These are phyloP conservation scores for Camptogramma bilineatum DNA, from an alignment of 2,888 invertebrate genomes.

Conservation along the genomic window DNA sequence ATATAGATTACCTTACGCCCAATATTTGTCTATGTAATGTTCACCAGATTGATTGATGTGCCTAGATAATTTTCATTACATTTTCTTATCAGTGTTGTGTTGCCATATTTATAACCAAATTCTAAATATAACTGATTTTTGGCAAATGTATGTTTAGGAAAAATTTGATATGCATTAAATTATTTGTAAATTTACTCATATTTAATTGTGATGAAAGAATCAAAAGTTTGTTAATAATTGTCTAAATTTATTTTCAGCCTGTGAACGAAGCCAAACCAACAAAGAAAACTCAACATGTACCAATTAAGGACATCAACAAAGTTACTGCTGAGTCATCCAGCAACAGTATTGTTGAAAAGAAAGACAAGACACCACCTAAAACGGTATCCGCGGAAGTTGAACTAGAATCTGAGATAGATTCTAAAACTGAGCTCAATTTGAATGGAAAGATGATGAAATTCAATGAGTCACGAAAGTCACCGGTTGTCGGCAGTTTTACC, in stretches of 20 bases:
- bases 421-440: constrained; percentile 66
- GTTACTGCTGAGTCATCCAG: constrained; percentile 58
- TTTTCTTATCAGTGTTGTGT: too few relatives aligned
- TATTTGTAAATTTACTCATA: too few relatives aligned
- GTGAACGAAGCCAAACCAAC: constrained; percentile 58
- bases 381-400: constrained; percentile 50
- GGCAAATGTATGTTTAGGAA: too few relatives aligned
- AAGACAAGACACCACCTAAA: constrained; percentile 51
- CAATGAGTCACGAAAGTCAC: constrained; percentile 75
- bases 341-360: constrained; percentile 61
- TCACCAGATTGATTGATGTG: too few relatives aligned
- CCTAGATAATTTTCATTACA: too few relatives aligned
- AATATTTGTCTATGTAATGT: too few relatives aligned
- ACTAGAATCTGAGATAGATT: constrained; percentile 56
- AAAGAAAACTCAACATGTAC: constrained; percentile 63
- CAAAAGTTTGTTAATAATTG: neutral
- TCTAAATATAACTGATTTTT: too few relatives aligned
- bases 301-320: constrained; percentile 67
- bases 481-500: constrained; percentile 72
- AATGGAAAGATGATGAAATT: constrained; percentile 75
- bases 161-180: too few relatives aligned
- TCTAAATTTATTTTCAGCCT: constrained; percentile 62
- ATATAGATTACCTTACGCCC: too few relatives aligned
- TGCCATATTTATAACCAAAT: too few relatives aligned
- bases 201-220: too few relatives aligned